These are phyloP conservation scores for Ecdyonurus torrentis DNA, from an alignment of 2,888 invertebrate genomes.

Conservation along the genomic window DNA sequence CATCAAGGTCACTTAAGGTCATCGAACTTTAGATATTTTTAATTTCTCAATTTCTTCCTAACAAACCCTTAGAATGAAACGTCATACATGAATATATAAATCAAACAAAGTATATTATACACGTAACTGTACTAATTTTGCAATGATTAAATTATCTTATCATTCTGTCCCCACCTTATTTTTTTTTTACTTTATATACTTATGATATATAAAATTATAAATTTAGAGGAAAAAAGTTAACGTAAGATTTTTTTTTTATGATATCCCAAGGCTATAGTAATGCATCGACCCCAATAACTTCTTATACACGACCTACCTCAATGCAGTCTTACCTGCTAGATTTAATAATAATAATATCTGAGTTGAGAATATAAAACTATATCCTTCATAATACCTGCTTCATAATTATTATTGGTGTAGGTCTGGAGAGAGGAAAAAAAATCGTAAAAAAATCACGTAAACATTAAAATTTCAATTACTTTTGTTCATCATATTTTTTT, in stretches of 20 bases:
- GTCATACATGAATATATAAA: no score
- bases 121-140: not conserved
- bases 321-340: not conserved
- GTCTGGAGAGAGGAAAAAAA: no score
- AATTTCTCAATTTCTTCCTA: no score
- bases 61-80: no score
- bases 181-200: not conserved
- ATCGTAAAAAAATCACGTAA: no score
- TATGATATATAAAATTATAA: not conserved
- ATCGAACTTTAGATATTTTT: no score
- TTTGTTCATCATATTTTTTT: no score
- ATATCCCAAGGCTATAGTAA: constrained; percentile 1
- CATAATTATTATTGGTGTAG: not conserved
- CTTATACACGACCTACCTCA: not conserved
- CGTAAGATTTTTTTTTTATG: not conserved
- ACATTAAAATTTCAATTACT: no score
- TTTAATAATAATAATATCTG: not conserved
- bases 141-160: not conserved
- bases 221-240: not conserved
- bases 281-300: constrained; percentile 3
- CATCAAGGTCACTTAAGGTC: no score
- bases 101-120: not conserved
- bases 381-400: not conserved
- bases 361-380: not conserved
- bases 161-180: not conserved